Conservation (phyloP, 2,888 invertebrate genomes). For the Yponomeuta plumbellus region DNA sequence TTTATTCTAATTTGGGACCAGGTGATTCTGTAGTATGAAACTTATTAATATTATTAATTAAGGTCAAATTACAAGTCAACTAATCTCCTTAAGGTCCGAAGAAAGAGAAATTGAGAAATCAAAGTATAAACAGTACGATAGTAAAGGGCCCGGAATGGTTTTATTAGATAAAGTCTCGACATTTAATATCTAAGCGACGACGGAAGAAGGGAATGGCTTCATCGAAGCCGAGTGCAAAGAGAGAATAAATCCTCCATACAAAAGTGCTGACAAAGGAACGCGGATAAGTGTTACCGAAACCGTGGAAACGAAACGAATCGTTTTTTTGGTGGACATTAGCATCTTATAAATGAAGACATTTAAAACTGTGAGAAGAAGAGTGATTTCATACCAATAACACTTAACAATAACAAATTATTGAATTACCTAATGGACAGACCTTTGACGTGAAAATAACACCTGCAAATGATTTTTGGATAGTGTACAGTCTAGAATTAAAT, state of each 20-base stretch:
- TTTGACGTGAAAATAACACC: not conserved
- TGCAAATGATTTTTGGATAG: not conserved
- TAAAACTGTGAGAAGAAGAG: not conserved
- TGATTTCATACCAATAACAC: no score
- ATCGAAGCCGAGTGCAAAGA: conserved; percentile 41
- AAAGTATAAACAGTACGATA: conserved; percentile 1
- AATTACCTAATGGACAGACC: not conserved
- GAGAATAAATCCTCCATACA: conserved; percentile 29
- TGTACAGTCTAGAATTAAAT: not conserved
- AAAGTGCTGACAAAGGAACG: conserved; percentile 11
- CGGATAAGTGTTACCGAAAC: conserved; percentile 4
- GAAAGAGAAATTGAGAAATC: conserved; percentile 2
- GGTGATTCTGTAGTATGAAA: no score
- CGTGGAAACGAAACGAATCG: not conserved
- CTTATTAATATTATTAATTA: not conserved
- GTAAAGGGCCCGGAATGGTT: conserved; percentile 29
- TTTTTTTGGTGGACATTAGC: not conserved
- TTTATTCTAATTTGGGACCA: no score
- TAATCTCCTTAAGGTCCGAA: not conserved
- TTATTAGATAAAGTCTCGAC: conserved; percentile 38
- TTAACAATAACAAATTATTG: no score
- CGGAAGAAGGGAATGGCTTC: conserved; percentile 50
- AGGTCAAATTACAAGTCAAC: not conserved
- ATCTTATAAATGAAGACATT: not conserved
- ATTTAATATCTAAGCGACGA: conserved; percentile 42